Conservation (phyloP, 2,888 invertebrate species). For the Oegoconia quadripuncta region DNA sequence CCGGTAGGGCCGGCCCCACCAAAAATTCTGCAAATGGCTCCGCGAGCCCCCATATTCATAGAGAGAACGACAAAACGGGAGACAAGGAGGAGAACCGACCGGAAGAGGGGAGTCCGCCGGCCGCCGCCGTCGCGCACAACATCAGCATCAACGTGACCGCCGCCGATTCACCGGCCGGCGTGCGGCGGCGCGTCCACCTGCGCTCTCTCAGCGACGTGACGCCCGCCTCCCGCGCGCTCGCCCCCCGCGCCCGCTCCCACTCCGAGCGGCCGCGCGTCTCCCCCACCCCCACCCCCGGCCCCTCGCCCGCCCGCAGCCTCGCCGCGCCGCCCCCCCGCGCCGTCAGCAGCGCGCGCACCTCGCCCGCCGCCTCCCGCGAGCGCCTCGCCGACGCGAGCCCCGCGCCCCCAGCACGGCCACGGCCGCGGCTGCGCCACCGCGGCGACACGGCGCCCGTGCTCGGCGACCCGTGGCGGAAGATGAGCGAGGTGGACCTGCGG, state of each 20-base stretch:
- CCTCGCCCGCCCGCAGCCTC: conserved; percentile 32
- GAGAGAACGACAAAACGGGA: conserved; percentile 36
- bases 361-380: conserved; percentile 38
- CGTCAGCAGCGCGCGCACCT: conserved; percentile 53
- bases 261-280: conserved; percentile 60
- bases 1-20: conserved; percentile 74
- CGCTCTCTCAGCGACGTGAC: conserved; percentile 71
- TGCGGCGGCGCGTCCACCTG: conserved; percentile 64
- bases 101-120: conserved; percentile 33
- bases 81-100: conserved; percentile 34
- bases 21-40: conserved; percentile 53
- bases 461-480: conserved; percentile 57
- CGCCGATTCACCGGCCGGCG: conserved; percentile 60
- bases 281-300: conserved; percentile 37
- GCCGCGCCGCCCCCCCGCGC: conserved; percentile 30
- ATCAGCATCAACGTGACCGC: conserved; percentile 70
- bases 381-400: conserved; percentile 20
- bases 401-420: conserved; percentile 45
- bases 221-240: conserved; percentile 53
- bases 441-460: conserved; percentile 30
- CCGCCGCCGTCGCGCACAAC: conserved; percentile 37
- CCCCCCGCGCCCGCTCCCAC: conserved; percentile 61
- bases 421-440: conserved; percentile 28
- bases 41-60: conserved; percentile 41
- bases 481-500: conserved; percentile 48